phyloP scores from a whole-genome alignment of 2,888 invertebrate species.

The Iphiclides podalirius region DNA sequence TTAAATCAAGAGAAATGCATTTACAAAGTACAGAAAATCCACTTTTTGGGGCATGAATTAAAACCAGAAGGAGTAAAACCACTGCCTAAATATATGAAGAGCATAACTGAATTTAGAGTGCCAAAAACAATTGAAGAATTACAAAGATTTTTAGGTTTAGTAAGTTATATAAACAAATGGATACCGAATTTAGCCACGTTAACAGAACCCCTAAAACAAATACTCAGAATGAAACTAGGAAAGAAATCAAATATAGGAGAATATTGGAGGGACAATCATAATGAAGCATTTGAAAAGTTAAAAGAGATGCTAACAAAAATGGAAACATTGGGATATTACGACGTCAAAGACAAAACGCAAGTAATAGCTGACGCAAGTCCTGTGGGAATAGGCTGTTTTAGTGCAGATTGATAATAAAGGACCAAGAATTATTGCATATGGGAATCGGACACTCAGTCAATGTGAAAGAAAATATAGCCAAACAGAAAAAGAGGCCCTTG shows the following conservation, averaged over 20 bases:
- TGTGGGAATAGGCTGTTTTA: conserved; percentile 12
- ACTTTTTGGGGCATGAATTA: conserved; percentile 31
- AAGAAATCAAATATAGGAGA: conserved; percentile 22
- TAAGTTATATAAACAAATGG: conserved; percentile 34
- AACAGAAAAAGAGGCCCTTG: conserved; percentile 20
- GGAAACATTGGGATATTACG: conserved; percentile 31
- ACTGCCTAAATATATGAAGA: conserved; percentile 28
- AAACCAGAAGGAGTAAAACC: conserved; percentile 27
- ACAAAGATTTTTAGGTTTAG: conserved; percentile 36
- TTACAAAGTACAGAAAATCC: conserved; percentile 27
- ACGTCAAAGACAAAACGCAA: conserved; percentile 29
- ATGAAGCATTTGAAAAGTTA: conserved; percentile 7
- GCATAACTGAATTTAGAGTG: conserved; percentile 24
- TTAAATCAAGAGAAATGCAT: too few species aligned
- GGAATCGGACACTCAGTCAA: conserved; percentile 20
- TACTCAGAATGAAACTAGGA: conserved; percentile 17
- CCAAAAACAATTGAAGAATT: conserved; percentile 31
- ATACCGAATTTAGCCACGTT: conserved; percentile 31
- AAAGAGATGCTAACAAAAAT: conserved; percentile 2
- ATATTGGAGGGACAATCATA: conserved; percentile 24
- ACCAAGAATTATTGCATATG: conserved; percentile 27
- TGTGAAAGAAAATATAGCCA: conserved; percentile 20
- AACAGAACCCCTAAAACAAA: conserved; percentile 30
- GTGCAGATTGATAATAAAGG: conserved; percentile 22
- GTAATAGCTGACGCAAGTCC: too few species aligned